Evolutionary conservation across 2,888 invertebrate species (phyloP).

Genomic region (Chirona hameri): DNA sequence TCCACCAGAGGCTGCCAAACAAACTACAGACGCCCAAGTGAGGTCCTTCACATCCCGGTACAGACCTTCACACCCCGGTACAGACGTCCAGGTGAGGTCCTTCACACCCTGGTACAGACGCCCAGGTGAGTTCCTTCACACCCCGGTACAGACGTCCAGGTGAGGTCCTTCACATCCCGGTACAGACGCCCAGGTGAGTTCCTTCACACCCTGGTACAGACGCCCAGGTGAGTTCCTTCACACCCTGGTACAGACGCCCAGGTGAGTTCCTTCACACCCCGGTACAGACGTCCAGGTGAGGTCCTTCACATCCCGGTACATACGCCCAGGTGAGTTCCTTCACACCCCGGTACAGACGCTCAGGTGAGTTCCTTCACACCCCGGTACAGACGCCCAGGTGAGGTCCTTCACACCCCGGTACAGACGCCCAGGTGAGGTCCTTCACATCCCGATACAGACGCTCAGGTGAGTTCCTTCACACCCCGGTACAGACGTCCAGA

Average conservation of each 20-base stretch:
- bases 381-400: slow-evolving; percentile 63
- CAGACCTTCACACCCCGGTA: slow-evolving; percentile 44
- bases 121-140: slow-evolving; percentile 48
- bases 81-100: slow-evolving; percentile 57
- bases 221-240: too few species aligned
- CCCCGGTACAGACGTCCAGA: too few species aligned
- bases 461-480: slow-evolving; percentile 48
- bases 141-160: too few species aligned
- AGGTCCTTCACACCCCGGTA: neutral
- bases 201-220: neutral
- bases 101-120: slow-evolving; percentile 55
- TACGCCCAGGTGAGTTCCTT: slow-evolving; percentile 54
- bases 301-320: slow-evolving; percentile 54
- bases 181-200: slow-evolving; percentile 59
- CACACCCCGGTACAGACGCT: too few species aligned
- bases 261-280: slow-evolving; percentile 43
- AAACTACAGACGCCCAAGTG: slow-evolving; percentile 66
- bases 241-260: slow-evolving; percentile 64
- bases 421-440: too few species aligned
- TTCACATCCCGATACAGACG: slow-evolving; percentile 60
- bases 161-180: too few species aligned
- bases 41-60: neutral
- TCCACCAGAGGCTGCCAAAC: slow-evolving; percentile 59
- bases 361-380: too few species aligned
- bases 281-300: too few species aligned